Evolutionary conservation across 2,113 vertebrate genomes (phyloP).

Genomic region (Baryphthengus martii): DNA sequence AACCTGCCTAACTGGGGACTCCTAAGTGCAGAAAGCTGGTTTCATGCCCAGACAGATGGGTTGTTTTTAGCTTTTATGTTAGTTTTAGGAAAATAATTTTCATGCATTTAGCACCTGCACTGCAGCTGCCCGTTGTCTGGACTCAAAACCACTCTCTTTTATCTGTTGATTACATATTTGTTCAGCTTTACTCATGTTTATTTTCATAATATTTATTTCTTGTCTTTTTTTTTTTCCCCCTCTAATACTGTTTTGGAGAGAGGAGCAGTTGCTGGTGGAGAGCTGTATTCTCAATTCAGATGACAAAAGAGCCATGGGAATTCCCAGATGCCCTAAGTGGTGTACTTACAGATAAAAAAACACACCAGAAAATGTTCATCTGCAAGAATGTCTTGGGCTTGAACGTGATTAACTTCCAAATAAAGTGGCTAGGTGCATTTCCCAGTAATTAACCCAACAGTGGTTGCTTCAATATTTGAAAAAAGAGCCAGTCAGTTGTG

Average conservation of each 20-base stretch:
- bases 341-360: background rate
- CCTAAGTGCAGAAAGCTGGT: background rate
- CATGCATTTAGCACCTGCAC: background rate
- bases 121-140: background rate
- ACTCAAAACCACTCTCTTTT: background rate
- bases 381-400: background rate
- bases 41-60: background rate
- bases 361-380: background rate
- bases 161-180: background rate
- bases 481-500: background rate
- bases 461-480: background rate
- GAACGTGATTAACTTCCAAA: background rate
- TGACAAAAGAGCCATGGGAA: background rate
- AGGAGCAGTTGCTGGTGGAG: background rate
- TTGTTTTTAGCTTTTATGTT: background rate
- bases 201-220: background rate
- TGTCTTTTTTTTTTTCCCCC: background rate
- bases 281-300: background rate
- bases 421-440: background rate
- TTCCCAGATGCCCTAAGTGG: background rate
- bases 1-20: background rate
- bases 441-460: background rate
- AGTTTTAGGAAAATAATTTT: background rate
- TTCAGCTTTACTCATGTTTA: background rate
- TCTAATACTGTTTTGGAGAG: background rate